These are phyloP conservation scores for Acridotheres tristis DNA, from an alignment of 2,797 vertebrate species.

Conservation along the genomic window DNA sequence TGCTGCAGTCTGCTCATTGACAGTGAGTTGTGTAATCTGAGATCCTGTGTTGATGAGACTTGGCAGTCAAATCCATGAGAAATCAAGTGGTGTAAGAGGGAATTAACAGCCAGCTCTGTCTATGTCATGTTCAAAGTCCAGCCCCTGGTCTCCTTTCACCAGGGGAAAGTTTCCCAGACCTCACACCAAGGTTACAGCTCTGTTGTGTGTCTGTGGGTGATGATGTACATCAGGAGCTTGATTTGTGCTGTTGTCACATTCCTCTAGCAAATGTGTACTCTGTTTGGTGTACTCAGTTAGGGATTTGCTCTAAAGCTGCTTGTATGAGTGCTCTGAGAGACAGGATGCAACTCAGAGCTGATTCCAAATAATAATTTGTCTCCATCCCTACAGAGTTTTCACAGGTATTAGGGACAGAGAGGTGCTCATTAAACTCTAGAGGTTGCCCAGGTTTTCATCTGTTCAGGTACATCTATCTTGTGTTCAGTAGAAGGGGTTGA, in stretches of 20 bases:
- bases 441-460: background rate
- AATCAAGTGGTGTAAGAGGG: background rate
- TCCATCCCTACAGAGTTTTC: background rate
- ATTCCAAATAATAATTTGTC: background rate
- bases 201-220: rapidly evolving
- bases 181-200: background rate
- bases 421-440: background rate
- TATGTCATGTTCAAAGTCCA: rapidly evolving
- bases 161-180: background rate
- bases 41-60: background rate
- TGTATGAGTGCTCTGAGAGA: background rate
- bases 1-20: background rate
- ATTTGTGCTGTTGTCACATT: background rate
- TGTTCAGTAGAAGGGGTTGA: background rate
- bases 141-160: background rate
- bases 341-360: background rate
- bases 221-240: background rate
- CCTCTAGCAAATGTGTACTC: background rate
- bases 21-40: background rate
- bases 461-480: background rate
- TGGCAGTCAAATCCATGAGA: background rate
- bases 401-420: background rate
- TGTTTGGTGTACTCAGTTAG: background rate
- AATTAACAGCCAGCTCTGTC: too few species aligned
- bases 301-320: background rate